Conservation (phyloP, 2,113 vertebrate genomes). For the Scolopax mira region DNA sequence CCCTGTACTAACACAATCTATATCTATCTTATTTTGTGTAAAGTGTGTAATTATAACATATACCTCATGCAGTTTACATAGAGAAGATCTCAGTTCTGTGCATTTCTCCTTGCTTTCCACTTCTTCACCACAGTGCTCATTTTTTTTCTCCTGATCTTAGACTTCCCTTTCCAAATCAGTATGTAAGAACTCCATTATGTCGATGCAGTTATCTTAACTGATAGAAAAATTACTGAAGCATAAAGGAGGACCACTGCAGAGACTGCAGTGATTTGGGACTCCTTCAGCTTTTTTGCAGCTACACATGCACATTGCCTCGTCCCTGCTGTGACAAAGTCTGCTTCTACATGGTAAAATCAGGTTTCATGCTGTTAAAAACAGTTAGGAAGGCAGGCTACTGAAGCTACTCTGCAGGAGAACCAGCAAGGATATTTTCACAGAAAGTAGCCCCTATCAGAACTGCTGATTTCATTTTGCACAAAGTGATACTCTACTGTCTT, state of each 20-base stretch:
- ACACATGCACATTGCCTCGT: neutral
- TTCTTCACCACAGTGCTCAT: neutral
- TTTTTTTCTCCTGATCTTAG: neutral
- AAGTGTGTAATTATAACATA: neutral
- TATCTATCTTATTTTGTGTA: neutral
- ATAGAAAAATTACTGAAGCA: slow-evolving; percentile 52
- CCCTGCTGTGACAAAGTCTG: slow-evolving; percentile 44
- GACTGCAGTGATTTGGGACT: slow-evolving; percentile 45
- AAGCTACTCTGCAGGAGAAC: slow-evolving; percentile 42
- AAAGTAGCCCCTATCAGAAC: slow-evolving; percentile 8
- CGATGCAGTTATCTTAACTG: slow-evolving; percentile 26
- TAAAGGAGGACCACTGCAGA: slow-evolving; percentile 58
- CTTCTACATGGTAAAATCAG: slow-evolving; percentile 34
- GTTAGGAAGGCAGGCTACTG: slow-evolving; percentile 46
- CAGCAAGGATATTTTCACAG: neutral
- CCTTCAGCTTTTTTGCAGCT: slow-evolving; percentile 22
- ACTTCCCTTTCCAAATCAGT: neutral
- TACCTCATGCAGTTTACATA: rapidly evolving
- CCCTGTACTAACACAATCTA: neutral
- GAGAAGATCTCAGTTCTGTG: neutral
- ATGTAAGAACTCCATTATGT: neutral
- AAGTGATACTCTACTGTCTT: neutral
- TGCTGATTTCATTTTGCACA: slow-evolving; percentile 40
- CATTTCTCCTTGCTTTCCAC: neutral
- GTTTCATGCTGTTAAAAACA: slow-evolving; percentile 35